Conservation (phyloP, 1,140 invertebrate genomes). For the Drosophila repletoides region DNA sequence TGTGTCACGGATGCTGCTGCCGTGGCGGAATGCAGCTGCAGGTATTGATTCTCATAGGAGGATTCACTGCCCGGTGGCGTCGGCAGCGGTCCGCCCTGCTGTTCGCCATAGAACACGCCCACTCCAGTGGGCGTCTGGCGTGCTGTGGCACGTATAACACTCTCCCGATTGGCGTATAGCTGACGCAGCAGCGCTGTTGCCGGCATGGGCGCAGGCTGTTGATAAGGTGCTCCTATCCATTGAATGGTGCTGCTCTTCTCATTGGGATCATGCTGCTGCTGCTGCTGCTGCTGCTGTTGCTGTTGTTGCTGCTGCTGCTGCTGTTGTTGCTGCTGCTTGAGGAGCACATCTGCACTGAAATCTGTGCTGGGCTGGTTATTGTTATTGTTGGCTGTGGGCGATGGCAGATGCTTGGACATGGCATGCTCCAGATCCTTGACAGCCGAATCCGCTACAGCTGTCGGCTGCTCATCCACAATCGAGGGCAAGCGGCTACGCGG, state of each 20-base stretch:
- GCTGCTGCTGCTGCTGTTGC: conserved; percentile 89
- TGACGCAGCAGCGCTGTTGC: conserved; percentile 94
- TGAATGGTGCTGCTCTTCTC: conserved; percentile 91
- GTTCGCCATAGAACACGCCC: conserved; percentile 83
- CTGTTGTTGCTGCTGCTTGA: conserved; percentile 88
- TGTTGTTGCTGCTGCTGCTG: conserved; percentile 87
- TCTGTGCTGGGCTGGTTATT: conserved; percentile 85
- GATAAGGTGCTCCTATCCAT: conserved; percentile 93
- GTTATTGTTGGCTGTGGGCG: conserved; percentile 73
- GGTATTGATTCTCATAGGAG: conserved; percentile 89
- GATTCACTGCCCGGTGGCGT: conserved; percentile 94
- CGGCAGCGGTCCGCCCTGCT: conserved; percentile 89
- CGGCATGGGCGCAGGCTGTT: conserved; percentile 87
- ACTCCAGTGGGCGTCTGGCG: conserved; percentile 80
- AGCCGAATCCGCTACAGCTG: conserved; percentile 53
- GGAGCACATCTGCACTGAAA: conserved; percentile 92
- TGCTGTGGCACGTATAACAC: conserved; percentile 91
- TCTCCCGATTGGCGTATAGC: conserved; percentile 95
- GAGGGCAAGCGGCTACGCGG: conserved; percentile 71
- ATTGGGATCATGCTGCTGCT: conserved; percentile 80
- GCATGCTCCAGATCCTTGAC: conserved; percentile 95
- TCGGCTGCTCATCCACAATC: conserved; percentile 67
- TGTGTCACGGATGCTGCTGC: conserved; percentile 41
- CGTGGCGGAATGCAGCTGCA: conserved; percentile 85
- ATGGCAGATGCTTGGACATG: conserved; percentile 97